phyloP scores from a whole-genome alignment of 1,140 invertebrate genomes.

The Tetragnatha versicolor region DNA sequence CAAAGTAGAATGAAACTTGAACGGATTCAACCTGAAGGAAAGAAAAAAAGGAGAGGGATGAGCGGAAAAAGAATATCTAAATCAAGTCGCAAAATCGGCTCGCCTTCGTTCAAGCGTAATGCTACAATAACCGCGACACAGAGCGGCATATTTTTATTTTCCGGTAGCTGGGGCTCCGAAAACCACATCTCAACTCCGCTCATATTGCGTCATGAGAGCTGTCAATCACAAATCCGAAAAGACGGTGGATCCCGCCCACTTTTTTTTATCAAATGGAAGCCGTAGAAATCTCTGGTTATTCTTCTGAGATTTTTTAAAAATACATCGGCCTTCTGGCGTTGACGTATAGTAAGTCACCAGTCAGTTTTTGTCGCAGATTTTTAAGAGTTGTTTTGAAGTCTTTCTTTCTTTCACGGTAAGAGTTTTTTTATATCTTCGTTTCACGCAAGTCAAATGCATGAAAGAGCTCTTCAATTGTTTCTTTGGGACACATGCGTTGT shows the following conservation, averaged over 20 bases:
- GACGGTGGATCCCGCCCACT: slow-evolving; percentile 5
- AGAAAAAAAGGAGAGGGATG: not conserved
- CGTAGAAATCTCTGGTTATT: not conserved
- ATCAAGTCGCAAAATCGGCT: slow-evolving; percentile 34
- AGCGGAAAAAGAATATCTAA: slow-evolving; percentile 11
- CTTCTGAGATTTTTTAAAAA: not conserved
- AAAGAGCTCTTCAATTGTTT: no score
- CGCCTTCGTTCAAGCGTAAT: slow-evolving; percentile 19
- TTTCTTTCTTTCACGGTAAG: no score
- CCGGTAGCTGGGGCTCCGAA: slow-evolving; percentile 1
- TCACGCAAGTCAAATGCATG: no score
- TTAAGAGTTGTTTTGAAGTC: no score
- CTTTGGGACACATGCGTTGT: no score
- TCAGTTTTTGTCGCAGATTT: not conserved
- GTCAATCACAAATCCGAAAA: slow-evolving; percentile 18
- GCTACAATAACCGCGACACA: slow-evolving; percentile 29
- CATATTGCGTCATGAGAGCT: slow-evolving; percentile 29
- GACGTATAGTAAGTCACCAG: slow-evolving; percentile 8
- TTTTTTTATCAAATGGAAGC: not conserved
- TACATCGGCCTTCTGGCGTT: no score
- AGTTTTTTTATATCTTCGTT: no score
- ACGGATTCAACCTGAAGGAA: not conserved
- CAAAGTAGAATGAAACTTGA: slow-evolving; percentile 6
- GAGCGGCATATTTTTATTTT: slow-evolving; percentile 17
- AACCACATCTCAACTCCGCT: slow-evolving; percentile 41